A percentile compares a stretch with the other conserved stretches of the same genome.
Evolutionary conservation across 64 coral and sea anemone species (phyloP).

Genomic region (Platygyra sinensis): DNA sequence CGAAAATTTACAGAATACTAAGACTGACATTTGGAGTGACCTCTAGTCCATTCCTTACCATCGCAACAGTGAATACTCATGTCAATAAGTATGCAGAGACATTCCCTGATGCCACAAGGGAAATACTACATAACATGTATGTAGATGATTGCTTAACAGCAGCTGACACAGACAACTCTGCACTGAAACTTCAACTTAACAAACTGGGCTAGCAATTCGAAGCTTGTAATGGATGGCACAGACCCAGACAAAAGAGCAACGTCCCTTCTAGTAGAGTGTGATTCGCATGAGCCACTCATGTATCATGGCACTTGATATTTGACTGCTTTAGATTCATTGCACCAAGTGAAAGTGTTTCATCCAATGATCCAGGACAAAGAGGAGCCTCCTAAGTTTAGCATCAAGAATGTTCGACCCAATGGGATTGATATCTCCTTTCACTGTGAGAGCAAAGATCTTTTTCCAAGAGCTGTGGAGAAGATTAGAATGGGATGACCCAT

Average conservation of each 20-base stretch:
- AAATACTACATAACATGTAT: constrained; percentile 38
- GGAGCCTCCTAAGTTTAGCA: constrained; percentile 17
- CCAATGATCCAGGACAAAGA: constrained; percentile 38
- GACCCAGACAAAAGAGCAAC: constrained; percentile 2
- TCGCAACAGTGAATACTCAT: constrained; percentile 50
- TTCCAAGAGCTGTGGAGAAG: constrained; percentile 46
- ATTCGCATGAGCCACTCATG: constrained; percentile 13
- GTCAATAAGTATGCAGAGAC: constrained; percentile 2
- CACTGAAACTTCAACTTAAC: constrained; percentile 23
- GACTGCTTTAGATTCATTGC: constrained; percentile 23
- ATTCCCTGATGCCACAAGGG: constrained; percentile 39
- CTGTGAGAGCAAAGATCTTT: constrained; percentile 38
- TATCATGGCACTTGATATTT: constrained; percentile 23
- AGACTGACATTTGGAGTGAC: constrained; percentile 56
- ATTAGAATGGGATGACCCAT: constrained; percentile 35
- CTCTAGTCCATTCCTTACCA: constrained; percentile 53
- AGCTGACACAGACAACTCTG: not conserved
- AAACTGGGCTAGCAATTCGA: constrained; percentile 35
- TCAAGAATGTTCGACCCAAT: constrained; percentile 52
- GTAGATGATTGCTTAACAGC: constrained; percentile 32
- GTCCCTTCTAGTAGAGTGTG: not conserved
- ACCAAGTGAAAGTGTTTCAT: not conserved
- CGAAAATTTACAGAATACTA: constrained; percentile 49
- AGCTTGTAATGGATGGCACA: constrained; percentile 9
- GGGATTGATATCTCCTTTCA: constrained; percentile 23